These are phyloP conservation scores for Neostethus bicornis DNA, from an alignment of 2,797 vertebrate species.

Conservation along the genomic window DNA sequence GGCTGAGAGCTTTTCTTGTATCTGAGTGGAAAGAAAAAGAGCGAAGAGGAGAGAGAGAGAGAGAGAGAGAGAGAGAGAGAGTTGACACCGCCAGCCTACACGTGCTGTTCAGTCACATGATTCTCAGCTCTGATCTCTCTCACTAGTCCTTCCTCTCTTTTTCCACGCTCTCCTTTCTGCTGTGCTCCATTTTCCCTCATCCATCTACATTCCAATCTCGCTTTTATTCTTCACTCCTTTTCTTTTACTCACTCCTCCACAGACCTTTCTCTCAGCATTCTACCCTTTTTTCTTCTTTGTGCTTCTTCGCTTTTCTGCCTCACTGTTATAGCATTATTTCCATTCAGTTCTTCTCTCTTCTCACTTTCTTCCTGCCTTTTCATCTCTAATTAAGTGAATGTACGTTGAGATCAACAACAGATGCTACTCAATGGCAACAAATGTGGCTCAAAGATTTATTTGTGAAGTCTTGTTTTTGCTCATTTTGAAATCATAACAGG, in stretches of 20 bases:
- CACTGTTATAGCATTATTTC: neutral
- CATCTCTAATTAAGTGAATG: conserved; percentile 12
- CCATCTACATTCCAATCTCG: neutral
- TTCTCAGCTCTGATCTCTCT: conserved; percentile 36
- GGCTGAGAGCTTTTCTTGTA: conserved; percentile 65
- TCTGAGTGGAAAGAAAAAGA: conserved; percentile 63
- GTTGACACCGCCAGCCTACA: conserved; percentile 51
- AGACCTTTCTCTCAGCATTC: neutral
- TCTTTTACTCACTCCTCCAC: neutral
- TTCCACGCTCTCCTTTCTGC: conserved; percentile 14
- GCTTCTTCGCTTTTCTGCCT: neutral
- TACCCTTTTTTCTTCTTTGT: too few relatives aligned
- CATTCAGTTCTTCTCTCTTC: neutral
- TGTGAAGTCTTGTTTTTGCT: too few relatives aligned
- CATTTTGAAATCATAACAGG: conserved; percentile 4
- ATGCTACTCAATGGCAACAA: neutral
- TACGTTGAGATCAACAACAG: conserved; percentile 2
- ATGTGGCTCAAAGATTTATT: conserved; percentile 11
- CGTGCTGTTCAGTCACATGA: conserved; percentile 77
- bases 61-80: conserved; percentile 21
- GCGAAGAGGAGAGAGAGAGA: conserved; percentile 20
- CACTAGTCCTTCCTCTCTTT: conserved; percentile 3
- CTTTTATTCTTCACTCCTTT: neutral
- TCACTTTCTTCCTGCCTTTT: neutral
- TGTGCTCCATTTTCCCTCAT: conserved; percentile 19